Evolutionary conservation across 2,797 vertebrate genomes (phyloP), one percentile per base, ranked within the genome.

Genomic region (Hemibagrus guttatus): DNA sequence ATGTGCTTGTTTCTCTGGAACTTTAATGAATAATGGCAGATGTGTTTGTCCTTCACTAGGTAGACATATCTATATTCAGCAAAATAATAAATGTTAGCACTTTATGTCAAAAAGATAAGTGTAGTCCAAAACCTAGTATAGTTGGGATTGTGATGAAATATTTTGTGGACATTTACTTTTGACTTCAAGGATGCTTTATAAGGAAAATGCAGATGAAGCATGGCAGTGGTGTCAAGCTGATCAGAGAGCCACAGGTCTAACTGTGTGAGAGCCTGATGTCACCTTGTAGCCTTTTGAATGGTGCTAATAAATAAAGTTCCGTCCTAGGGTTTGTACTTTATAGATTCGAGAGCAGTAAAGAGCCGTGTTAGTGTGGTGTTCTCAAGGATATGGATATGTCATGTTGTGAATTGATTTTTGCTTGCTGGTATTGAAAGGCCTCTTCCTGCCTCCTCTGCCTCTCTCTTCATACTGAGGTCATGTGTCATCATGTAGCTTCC

Each of bases 401-500:
- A 68, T 80, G 23, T 52, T 28, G 52, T 72, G 56, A 86, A 61
- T 80, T 63, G 78, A 80, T 79, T 79, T 79, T 46, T 71, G n/a
- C 74, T 61, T 78, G 35, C 49, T 84, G 72, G 21, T 56, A 76
- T 79, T 79, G 81, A 84, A 69, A 59, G 39, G 68, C 59, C 9
- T 66, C 71, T 66, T 83, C 56, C 7, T 79, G 19, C 64, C 42
- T 64, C 31, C 42, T 3, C 21, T 28, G 19, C 58, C 28, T 82
- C 16, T 26, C 52, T 49, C 42, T 26, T 52, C 12, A 0, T 46
- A 16, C 75, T 90, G 61, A 16, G 59, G 90, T 90, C 78, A 87
- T 78, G 84, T 74, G 81, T 85, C 84, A 63, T 82, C 78, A 61
- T 64, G 86, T 83, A 87, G 76, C 35, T 87, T 46, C 52, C 1